Base-by-base conservation (phyloP, 2,113 vertebrate species). In the Gymnocephalus cernua region DNA sequence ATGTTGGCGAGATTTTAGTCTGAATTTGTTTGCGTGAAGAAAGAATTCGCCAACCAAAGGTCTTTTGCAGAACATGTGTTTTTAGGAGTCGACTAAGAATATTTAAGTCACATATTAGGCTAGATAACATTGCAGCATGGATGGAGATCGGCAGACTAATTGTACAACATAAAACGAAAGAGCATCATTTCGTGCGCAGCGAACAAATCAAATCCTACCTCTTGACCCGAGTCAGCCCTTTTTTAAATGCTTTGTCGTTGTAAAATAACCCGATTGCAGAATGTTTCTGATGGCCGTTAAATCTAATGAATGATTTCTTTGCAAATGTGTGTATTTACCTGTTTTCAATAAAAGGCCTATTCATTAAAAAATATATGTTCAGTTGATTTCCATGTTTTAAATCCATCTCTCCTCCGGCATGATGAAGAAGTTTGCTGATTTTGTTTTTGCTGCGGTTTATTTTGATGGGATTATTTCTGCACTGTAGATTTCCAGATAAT, bases 171-270 rank as follows among this genome's bases (percentile, higher is more conserved):
- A 6, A 44, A 71, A 64, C 23, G 3, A 66, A 62, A 44, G 9
- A 56, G 53, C 41, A 41, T 44, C 25, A 13, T 27, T 62, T 61
- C 6, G 13, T 67, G 76, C 41, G 68, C 58, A 56, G 18, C 4
- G 68, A 65, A 66, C n/a, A 82, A 77, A 71, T 51, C 38, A 70
- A 88, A 80, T 78, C 65, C 79, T 86, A 82, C 75, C 83, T 85
- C 81, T 83, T 79, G 35, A 73, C 65, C 50, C 75, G 54, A 68
- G 10, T 14, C 56, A 65, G 56, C 45, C 23, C n/a, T 38, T 29
- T 27, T 19, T 63, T 51, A 68, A 10, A 56, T 32, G 50, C 14
- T 69, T 48, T 72, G 13, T 81, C 56, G 21, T 25, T 57, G 47
- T 77, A 56, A 74, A 85, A 57, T 51, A 48, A 63, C 18, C 21